These are phyloP conservation scores for Salminus brasiliensis DNA, from an alignment of 2,113 vertebrate species.

Conservation along the genomic window DNA sequence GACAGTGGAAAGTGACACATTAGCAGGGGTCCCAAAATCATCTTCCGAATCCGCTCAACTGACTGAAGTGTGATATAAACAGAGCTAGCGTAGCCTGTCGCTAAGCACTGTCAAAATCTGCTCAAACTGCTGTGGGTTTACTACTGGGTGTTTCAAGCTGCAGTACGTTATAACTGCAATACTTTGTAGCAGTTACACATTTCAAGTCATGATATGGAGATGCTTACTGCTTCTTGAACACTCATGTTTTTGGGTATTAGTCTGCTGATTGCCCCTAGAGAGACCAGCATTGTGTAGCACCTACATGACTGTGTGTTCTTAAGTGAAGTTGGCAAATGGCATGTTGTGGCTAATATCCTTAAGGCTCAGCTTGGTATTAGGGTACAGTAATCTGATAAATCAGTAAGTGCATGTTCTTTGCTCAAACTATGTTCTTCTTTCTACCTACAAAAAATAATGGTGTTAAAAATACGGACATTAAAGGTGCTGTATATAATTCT, in stretches of 20 bases:
- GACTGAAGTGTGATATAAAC: conserved; percentile 46
- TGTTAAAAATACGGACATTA: background rate
- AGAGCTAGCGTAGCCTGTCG: background rate
- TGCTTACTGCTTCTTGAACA: background rate
- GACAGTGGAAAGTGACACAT: conserved; percentile 26
- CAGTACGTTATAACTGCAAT: background rate
- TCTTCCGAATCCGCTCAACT: conserved; percentile 28
- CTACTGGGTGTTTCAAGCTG: background rate
- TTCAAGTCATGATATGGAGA: background rate
- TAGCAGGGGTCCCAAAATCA: conserved; percentile 18
- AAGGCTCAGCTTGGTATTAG: conserved; percentile 26
- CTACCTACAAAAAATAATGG: background rate
- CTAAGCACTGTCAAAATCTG: background rate
- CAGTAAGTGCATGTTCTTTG: background rate
- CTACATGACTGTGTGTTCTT: background rate
- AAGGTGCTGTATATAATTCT: too few relatives aligned
- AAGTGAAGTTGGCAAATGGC: background rate
- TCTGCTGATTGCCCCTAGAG: background rate
- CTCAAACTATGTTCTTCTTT: background rate
- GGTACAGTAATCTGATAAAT: conserved; percentile 31
- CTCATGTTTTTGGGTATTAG: too few relatives aligned
- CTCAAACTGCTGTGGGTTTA: background rate
- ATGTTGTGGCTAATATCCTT: conserved; percentile 36
- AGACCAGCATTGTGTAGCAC: background rate
- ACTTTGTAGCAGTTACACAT: background rate